These are phyloP conservation scores for Actenoides lindsayi DNA, from an alignment of 2,113 vertebrate genomes.

Conservation along the genomic window DNA sequence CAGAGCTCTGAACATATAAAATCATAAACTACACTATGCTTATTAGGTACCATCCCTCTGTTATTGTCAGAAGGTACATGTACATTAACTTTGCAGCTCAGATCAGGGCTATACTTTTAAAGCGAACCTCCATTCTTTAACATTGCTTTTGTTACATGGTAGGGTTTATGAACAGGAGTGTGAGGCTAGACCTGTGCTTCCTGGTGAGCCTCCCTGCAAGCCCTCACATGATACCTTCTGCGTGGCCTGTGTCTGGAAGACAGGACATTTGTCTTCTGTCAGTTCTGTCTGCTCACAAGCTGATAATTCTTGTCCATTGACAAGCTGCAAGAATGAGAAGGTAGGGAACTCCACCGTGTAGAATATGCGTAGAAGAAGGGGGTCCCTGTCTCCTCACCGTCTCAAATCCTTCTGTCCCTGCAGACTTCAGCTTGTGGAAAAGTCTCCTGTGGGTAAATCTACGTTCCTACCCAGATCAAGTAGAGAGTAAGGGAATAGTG, in stretches of 20 bases:
- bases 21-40: neutral
- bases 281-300: neutral
- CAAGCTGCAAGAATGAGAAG: neutral
- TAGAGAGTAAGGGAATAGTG: neutral
- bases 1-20: neutral
- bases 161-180: neutral
- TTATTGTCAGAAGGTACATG: neutral
- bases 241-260: neutral
- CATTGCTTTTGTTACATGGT: neutral
- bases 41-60: neutral
- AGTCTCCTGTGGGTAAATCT: neutral
- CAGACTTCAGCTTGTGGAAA: neutral
- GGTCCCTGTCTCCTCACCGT: neutral
- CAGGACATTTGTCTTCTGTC: neutral
- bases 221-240: neutral
- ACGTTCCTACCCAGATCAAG: neutral
- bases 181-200: neutral
- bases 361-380: neutral
- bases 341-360: neutral
- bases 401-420: neutral
- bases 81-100: neutral
- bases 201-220: fast-evolving
- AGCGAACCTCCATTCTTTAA: neutral
- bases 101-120: neutral
- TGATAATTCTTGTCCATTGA: neutral